phyloP scores from a whole-genome alignment of 2,797 vertebrate species.

The Yasuhikotakia modesta region DNA sequence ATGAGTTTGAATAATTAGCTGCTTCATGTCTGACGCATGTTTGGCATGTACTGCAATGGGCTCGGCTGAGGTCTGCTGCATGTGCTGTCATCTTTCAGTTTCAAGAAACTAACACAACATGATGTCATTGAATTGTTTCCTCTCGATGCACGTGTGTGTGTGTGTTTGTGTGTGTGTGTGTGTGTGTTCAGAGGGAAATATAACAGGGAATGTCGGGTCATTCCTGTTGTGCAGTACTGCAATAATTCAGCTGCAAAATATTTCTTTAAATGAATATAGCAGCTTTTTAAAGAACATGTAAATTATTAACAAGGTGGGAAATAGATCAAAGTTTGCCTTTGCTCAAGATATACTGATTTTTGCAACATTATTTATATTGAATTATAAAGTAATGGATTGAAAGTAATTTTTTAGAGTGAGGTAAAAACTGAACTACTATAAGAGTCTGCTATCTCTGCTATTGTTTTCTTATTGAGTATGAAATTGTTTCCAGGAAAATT shows the following conservation, averaged over 20 bases:
- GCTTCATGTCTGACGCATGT: constrained; percentile 18
- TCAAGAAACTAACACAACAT: neutral
- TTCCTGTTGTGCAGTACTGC: neutral
- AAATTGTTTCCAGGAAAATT: too few relatives aligned
- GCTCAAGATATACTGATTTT: neutral
- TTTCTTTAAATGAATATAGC: neutral
- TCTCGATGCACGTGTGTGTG: neutral
- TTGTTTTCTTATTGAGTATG: too few relatives aligned
- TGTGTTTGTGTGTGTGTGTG: too few relatives aligned
- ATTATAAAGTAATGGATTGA: too few relatives aligned
- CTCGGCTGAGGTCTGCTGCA: neutral
- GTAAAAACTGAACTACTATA: neutral
- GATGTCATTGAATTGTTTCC: constrained; percentile 9
- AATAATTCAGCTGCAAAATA: neutral
- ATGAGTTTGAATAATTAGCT: constrained; percentile 11
- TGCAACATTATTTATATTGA: too few relatives aligned
- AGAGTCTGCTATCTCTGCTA: neutral
- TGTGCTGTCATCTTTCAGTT: neutral
- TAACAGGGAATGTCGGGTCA: neutral
- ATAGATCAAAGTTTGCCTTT: neutral
- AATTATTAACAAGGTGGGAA: neutral
- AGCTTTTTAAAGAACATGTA: neutral
- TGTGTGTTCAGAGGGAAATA: too few relatives aligned
- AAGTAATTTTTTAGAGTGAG: too few relatives aligned
- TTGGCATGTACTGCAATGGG: neutral